A percentile compares a stretch with the other conserved stretches of the same genome.
phyloP scores from a whole-genome alignment of 2,113 vertebrate species.

The Callocephalon fimbriatum region DNA sequence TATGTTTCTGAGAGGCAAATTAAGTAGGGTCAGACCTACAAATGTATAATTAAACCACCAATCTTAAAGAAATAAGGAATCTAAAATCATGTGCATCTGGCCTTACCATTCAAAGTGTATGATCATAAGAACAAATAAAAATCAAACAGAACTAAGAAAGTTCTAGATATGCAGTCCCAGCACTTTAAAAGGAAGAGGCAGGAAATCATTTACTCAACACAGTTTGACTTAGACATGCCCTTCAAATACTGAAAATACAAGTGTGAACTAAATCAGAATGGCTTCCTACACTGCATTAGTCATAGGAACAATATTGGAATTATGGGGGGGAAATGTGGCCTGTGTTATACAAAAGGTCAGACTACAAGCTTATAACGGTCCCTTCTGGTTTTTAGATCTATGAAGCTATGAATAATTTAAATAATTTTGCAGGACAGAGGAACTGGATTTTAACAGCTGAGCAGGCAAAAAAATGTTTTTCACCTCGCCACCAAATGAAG shows the following conservation, averaged over 20 bases:
- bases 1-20: not conserved
- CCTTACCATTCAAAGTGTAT: not conserved
- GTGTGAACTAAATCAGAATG: not conserved
- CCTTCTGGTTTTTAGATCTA: not conserved
- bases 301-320: not conserved
- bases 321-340: not conserved
- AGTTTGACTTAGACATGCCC: not conserved
- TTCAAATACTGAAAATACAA: not conserved
- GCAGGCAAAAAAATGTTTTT: accelerated
- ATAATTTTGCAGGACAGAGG: not conserved
- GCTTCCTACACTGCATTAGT: not conserved
- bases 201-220: not conserved
- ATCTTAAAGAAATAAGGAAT: not conserved
- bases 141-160: not conserved
- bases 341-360: not conserved
- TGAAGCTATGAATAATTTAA: conserved; percentile 18
- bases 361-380: not conserved
- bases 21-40: not conserved
- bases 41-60: not conserved
- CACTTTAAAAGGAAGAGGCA: not conserved
- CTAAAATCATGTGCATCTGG: not conserved
- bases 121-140: not conserved
- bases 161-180: not conserved
- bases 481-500: not conserved
- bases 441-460: not conserved